Conservation (phyloP, 2,797 vertebrate genomes). For the Chrosomus eos region DNA sequence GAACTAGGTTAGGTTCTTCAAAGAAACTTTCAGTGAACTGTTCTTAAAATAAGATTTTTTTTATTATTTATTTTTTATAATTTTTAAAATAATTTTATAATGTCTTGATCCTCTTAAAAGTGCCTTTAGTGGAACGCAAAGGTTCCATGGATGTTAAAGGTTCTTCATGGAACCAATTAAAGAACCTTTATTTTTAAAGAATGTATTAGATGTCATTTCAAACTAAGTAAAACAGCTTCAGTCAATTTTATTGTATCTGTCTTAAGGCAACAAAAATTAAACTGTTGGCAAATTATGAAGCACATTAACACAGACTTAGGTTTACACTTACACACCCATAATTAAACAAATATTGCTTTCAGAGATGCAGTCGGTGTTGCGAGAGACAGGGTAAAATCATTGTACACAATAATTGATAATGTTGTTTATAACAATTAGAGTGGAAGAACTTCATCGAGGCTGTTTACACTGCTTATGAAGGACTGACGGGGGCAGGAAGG, state of each 20-base stretch:
- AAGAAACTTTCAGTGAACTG: background rate
- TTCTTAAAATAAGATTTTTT: background rate
- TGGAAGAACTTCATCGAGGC: background rate
- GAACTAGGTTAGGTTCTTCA: background rate
- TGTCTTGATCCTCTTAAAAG: background rate
- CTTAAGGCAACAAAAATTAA: background rate
- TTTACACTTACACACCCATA: background rate
- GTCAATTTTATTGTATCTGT: background rate
- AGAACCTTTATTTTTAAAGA: background rate
- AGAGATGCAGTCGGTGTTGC: background rate
- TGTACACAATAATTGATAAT: background rate
- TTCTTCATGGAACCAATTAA: background rate
- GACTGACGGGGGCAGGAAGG: background rate
- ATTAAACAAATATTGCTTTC: conserved; percentile 1
- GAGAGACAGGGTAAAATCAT: background rate
- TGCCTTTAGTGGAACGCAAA: background rate
- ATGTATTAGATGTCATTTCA: background rate
- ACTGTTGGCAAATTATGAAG: background rate
- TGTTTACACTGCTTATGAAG: background rate
- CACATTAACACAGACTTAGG: background rate
- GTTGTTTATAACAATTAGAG: background rate
- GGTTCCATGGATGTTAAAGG: background rate
- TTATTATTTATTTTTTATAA: background rate
- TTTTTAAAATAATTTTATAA: background rate
- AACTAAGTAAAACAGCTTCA: background rate